phyloP scores from a whole-genome alignment of 2,113 vertebrate genomes.

The Mesoclemmys tuberculata region DNA sequence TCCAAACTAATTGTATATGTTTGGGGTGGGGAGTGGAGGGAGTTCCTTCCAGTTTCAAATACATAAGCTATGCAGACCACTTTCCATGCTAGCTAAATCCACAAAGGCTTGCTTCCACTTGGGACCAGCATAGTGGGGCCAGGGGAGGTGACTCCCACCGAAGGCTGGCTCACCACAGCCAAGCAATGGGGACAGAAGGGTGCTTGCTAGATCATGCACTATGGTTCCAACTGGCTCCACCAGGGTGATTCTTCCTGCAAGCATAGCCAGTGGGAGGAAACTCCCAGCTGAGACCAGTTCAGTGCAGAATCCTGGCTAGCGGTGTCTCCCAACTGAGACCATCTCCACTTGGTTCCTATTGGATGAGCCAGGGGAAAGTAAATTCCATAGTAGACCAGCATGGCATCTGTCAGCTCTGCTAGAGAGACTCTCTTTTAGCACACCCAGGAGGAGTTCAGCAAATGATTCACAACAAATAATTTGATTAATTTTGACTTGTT shows the following conservation, averaged over 20 bases:
- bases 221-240: background rate
- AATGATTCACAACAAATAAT: background rate
- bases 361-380: background rate
- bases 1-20: background rate
- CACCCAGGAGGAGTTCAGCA: background rate
- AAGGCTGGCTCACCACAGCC: background rate
- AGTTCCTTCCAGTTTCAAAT: background rate
- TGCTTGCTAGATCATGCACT: background rate
- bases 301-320: background rate
- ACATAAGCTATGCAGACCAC: background rate
- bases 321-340: background rate
- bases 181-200: background rate
- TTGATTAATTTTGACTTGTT: constrained; percentile 31
- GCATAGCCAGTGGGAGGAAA: background rate
- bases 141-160: background rate
- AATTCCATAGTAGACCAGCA: background rate
- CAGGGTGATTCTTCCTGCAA: background rate
- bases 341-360: background rate
- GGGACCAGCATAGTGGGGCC: background rate
- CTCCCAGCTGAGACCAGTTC: background rate
- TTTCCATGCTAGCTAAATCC: accelerated
- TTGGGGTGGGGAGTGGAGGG: background rate
- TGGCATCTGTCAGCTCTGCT: background rate
- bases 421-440: background rate
- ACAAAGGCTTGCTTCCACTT: background rate